Evolutionary conservation across 1,140 invertebrate species (phyloP), one percentile per base, ranked within the genome.

Genomic region (Drosophila sechellia): DNA sequence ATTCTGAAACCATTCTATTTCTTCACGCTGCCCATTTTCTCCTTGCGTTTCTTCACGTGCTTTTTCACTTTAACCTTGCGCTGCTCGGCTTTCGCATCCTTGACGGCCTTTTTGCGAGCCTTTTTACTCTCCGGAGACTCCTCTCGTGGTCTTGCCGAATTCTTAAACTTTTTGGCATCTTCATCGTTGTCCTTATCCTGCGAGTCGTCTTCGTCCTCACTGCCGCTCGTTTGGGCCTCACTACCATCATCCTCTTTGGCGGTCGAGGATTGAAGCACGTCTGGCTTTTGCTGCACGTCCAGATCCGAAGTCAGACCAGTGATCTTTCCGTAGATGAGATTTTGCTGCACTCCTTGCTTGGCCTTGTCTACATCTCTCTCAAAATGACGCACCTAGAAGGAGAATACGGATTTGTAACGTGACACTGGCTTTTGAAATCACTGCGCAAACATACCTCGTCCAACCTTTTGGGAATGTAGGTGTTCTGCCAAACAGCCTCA

Each of bases 391-490:
- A 99, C 96, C 96, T 96, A 83, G 31, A 91, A 40, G 11, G 0
- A 4, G 4, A 5, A 20, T 17, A 12, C 11, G 5, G 1, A 0
- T 42, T 5, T 2, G 3, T 52, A 49, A 49, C 22, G 35, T 8
- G 1, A 0, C n/a, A 43, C 15, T 2, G 8, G 0, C 5, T 15
- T 27, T 3, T 4, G 13, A 31, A 27, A 8, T 10, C 20, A 10
- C 0, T 13, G 10, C 13, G 0, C 0, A 1, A 1, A 75, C 70
- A 80, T 92, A 97, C 97, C 93, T 99, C 96, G 79, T 95, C 96
- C n/a, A 99, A 93, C 72, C 96, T 96, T 92, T 98, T 96, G 20
- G 99, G 98, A 92, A 99, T 99, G 90, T 96, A 99, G 11, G 96
- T 95, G 91, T 98, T 95, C 90, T 98, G 98, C 92, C 99, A 99